These are phyloP conservation scores for Crotalus tigris DNA, from an alignment of 2,113 vertebrate species.

Conservation along the genomic window DNA sequence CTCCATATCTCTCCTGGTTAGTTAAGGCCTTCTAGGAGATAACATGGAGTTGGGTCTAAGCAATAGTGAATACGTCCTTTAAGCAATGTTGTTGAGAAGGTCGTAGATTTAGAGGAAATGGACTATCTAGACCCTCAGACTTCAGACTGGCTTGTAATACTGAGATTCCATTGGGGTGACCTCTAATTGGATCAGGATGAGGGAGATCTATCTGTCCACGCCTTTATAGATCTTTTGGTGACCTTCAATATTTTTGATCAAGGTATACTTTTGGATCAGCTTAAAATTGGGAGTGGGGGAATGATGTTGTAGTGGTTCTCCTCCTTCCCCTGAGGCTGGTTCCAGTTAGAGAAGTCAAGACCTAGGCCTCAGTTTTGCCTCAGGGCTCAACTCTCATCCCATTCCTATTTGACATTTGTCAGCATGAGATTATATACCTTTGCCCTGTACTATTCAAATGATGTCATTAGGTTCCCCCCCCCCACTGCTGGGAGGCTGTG, in stretches of 20 bases:
- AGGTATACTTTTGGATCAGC: not conserved
- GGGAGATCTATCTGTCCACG: not conserved
- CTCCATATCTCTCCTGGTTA: not conserved
- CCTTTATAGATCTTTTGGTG: not conserved
- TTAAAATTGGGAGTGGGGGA: not conserved
- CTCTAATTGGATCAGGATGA: not conserved
- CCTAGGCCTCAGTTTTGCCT: not conserved
- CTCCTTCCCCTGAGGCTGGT: not conserved
- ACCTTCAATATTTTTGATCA: not conserved
- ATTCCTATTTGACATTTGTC: not conserved
- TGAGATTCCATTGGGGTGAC: not conserved
- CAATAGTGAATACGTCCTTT: not conserved
- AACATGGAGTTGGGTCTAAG: not conserved
- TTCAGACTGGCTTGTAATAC: not conserved
- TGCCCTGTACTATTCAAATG: not conserved
- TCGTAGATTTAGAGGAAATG: not conserved
- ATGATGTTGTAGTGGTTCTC: not conserved
- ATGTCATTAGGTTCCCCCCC: not conserved
- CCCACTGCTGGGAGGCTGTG: not conserved
- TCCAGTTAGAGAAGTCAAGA: not conserved
- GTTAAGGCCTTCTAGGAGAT: not conserved
- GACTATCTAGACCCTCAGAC: not conserved
- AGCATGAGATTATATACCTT: not conserved
- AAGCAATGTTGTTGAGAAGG: not conserved
- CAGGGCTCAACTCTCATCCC: not conserved